A percentile compares a stretch with the other conserved stretches of the same genome.
Conservation (phyloP, 2,888 invertebrate species). For the Branchipolynoe longqiensis region DNA sequence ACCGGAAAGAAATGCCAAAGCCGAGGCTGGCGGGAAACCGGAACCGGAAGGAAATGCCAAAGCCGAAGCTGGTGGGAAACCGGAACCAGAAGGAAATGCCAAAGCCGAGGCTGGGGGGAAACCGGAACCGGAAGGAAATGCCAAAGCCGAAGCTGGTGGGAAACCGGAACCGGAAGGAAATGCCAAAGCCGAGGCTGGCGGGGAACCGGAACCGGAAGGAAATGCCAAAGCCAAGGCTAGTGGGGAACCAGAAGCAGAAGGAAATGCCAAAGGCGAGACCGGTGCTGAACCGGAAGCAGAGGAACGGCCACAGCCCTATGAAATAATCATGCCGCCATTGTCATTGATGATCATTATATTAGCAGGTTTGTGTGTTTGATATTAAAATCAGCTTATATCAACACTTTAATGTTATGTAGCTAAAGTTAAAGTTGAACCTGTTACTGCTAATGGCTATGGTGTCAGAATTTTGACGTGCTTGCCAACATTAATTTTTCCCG, state of each 20-base stretch:
- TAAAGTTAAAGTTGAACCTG: too few relatives aligned
- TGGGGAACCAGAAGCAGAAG: constrained; percentile 32
- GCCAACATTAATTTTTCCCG: too few relatives aligned
- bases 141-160: not conserved
- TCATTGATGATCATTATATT: constrained; percentile 67
- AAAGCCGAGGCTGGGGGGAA: constrained; percentile 39
- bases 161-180: not conserved
- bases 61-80: constrained; percentile 8
- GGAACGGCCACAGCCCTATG: constrained; percentile 55
- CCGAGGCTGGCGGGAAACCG: constrained; percentile 32
- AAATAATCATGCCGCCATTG: constrained; percentile 68
- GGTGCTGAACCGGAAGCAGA: constrained; percentile 58
- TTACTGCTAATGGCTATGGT: too few relatives aligned
- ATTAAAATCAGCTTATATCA: not conserved
- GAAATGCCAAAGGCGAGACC: constrained; percentile 43
- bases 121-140: constrained; percentile 61
- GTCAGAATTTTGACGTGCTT: too few relatives aligned
- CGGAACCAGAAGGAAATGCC: constrained; percentile 5
- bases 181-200: constrained; percentile 56
- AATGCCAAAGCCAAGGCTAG: constrained; percentile 23
- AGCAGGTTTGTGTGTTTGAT: constrained; percentile 64
- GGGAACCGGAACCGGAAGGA: constrained; percentile 49
- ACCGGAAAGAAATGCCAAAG: constrained; percentile 24
- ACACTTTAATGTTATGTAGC: too few relatives aligned
- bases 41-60: not conserved